Evolutionary conservation across 2,888 invertebrate species (phyloP), one percentile per base, ranked within the genome.

Genomic region (Macrophya alboannulata): DNA sequence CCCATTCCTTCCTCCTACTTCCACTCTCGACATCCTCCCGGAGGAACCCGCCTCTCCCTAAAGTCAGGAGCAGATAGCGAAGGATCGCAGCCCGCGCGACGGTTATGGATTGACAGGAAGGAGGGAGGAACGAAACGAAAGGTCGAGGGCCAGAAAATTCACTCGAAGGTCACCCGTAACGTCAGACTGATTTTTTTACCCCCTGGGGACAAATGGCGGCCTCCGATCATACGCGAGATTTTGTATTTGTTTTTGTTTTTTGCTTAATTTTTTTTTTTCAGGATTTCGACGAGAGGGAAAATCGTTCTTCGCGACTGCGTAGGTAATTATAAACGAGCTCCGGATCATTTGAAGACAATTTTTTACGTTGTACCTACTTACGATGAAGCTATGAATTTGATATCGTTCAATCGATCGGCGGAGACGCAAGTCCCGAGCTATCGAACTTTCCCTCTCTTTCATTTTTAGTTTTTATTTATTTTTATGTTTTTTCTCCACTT

Each of bases 91-190:
- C 79, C 43, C 79, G 43, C 6, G 79, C 83, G 68, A 83, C 83
- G 83, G 83, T 83, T 83, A 83, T 83, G 83, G 83, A 83, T 83
- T 83, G 83, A 68, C 83, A 65, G 59, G 43, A 48, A 81, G 83
- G 51, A 51, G 68, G 48, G 51, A 48, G 68, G 43, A 37, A 43
- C 15, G 17, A 17, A 83, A 48, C 43, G 68, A 45, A 43, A 71
- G 68, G 65, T 68, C 68, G 83, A 71, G 43, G 81, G 81, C 62
- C 81, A 59, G 81, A 81, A 81, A 62, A 83, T 83, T 83, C 68
- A 71, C 68, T 83, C 48, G 48, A 83, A 71, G 83, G 65, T 83
- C 68, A 71, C 48, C 68, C 59, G 62, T 68, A 71, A 83, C 68
- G 68, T 71, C 68, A 31, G 83, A 68, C 83, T 83, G 83, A 83